These are phyloP conservation scores for Thera britannica DNA, from an alignment of 2,888 invertebrate genomes.

Conservation along the genomic window DNA sequence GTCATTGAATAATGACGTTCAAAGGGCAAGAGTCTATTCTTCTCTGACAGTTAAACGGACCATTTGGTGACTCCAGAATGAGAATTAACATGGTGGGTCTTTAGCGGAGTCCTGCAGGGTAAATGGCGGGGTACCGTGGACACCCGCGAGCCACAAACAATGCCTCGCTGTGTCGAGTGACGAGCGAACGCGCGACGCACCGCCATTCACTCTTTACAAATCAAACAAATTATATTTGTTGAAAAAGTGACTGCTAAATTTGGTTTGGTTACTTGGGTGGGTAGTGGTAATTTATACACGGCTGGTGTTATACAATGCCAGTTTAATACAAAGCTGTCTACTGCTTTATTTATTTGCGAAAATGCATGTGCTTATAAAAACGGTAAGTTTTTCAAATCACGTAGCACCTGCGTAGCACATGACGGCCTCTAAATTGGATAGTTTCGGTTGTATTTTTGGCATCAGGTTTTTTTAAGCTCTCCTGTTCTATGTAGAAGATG, in stretches of 20 bases:
- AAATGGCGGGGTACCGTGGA: constrained; percentile 78
- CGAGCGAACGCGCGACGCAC: constrained; percentile 62
- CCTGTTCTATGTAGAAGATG: too few species aligned
- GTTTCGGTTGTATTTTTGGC: too few species aligned
- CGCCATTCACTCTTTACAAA: constrained; percentile 78
- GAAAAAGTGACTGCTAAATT: constrained; percentile 70
- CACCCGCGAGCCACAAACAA: constrained; percentile 78
- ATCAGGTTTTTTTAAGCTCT: too few species aligned
- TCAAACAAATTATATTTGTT: constrained; percentile 82
- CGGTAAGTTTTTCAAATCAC: neutral
- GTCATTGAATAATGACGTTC: constrained; percentile 59
- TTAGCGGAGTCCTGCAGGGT: constrained; percentile 78
- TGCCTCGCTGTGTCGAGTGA: constrained; percentile 56
- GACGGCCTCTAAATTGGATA: too few species aligned
- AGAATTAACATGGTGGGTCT: constrained; percentile 73
- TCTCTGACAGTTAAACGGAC: constrained; percentile 61
- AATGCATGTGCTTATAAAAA: neutral
- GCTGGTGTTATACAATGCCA: constrained; percentile 15
- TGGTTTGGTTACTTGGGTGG: constrained; percentile 47
- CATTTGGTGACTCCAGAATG: constrained; percentile 71
- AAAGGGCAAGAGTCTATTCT: constrained; percentile 67
- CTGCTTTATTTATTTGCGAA: constrained; percentile 4
- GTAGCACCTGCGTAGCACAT: neutral
- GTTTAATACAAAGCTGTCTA: constrained; percentile 6
- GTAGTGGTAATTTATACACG: constrained; percentile 38